These are phyloP conservation scores for Orchestia grillus DNA, from an alignment of 1,140 invertebrate species.

Conservation along the genomic window DNA sequence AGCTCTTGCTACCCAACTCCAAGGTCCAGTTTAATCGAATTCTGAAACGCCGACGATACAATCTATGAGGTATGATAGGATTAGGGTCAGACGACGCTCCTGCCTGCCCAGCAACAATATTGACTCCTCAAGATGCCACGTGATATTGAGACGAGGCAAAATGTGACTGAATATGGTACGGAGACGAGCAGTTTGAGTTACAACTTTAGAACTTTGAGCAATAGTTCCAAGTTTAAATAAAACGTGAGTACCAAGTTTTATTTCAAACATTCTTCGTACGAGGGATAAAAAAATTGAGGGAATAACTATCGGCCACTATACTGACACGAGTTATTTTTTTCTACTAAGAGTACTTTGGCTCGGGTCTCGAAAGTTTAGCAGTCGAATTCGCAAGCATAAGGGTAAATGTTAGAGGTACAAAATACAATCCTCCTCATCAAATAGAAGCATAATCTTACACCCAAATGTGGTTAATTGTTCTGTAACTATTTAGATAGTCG, in stretches of 20 bases:
- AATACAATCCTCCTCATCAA: no score
- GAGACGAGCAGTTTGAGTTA: not conserved
- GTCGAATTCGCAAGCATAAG: no score
- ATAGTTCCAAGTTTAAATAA: not conserved
- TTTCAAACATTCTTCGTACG: not conserved
- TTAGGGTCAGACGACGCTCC: not conserved
- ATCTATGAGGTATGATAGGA: slow-evolving; percentile 15
- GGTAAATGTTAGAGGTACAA: no score
- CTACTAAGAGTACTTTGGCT: no score
- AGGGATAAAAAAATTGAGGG: not conserved
- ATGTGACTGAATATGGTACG: not conserved
- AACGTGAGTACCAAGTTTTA: not conserved
- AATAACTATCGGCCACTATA: no score
- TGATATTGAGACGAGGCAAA: not conserved
- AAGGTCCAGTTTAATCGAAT: slow-evolving; percentile 16
- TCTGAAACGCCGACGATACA: not conserved
- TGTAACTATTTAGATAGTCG: no score
- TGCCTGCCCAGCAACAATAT: not conserved
- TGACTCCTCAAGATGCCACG: not conserved
- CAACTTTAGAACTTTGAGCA: not conserved
- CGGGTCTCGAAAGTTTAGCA: no score
- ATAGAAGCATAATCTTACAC: no score
- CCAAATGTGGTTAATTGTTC: no score
- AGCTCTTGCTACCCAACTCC: not conserved
- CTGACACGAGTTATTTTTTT: no score